These are phyloP conservation scores for Petromus typicus DNA, from an alignment of 2,113 vertebrate genomes.

Conservation along the genomic window DNA sequence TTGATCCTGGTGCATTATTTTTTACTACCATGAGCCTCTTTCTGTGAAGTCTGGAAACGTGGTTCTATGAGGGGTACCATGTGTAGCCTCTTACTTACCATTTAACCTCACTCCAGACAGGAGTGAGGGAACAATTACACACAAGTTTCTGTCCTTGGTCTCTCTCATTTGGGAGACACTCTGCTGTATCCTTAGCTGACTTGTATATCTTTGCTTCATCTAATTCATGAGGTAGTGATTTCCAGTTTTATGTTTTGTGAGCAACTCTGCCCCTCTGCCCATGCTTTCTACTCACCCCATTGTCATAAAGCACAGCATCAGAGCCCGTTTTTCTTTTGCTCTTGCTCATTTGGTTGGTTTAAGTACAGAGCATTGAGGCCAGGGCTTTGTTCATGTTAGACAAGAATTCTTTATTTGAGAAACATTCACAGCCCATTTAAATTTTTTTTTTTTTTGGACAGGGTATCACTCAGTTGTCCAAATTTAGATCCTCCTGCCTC, in stretches of 20 bases:
- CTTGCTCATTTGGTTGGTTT: too few relatives aligned
- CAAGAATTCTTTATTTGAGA: too few relatives aligned
- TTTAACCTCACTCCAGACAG: background rate
- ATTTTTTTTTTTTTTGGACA: too few relatives aligned
- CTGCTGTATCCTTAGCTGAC: background rate
- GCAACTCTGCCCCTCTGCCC: background rate
- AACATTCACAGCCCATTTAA: too few relatives aligned
- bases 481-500: too few relatives aligned
- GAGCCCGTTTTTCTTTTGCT: background rate
- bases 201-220: background rate
- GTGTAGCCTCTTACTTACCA: background rate
- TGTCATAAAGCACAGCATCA: background rate
- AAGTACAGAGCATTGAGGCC: too few relatives aligned
- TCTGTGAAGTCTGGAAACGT: background rate
- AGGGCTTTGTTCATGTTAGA: too few relatives aligned
- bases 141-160: background rate
- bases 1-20: background rate
- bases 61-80: too few relatives aligned
- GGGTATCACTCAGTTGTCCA: too few relatives aligned
- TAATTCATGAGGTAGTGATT: background rate
- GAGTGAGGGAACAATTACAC: background rate
- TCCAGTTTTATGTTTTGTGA: constrained; percentile 11
- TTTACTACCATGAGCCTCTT: background rate
- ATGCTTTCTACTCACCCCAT: background rate
- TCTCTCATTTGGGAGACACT: background rate